Evolutionary conservation across 2,797 vertebrate genomes (phyloP), one percentile per base, ranked within the genome.

Genomic region (Bradypodion ventrale): DNA sequence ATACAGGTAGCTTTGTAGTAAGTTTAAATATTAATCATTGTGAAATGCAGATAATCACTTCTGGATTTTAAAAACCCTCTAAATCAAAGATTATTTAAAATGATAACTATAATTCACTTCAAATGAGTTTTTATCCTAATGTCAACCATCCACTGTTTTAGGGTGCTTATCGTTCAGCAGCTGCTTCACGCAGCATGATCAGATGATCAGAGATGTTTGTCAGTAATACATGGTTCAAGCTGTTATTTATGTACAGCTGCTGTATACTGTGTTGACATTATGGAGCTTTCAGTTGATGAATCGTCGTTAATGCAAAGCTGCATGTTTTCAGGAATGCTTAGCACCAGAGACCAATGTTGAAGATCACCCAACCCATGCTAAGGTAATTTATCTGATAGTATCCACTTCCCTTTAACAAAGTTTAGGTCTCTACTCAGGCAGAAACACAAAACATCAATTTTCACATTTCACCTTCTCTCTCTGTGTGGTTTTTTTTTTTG

Each of bases 391-490:
- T 42, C 1, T 87, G 80, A 69, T 75, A 83, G 70, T 60, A 84
- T 52, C 15, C 46, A 82, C 80, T 88, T 86, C 85, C 27, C 60
- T 78, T 75, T 80, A 42, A 84, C 13, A 56, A 60, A 42, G 1
- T n/a, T 69, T 70, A 56, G 42, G 6, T 88, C 68, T 87, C 80
- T 90, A 46, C 27, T 77, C 76, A 79, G 65, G 29, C 80, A 75
- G 87, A 85, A 90, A 89, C 78, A 91, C 74, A 44, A 93, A 70
- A 37, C 2, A 80, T 27, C 52, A 80, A 87, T 81, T 79, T 87
- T 86, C 90, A 92, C 89, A 90, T 90, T 84, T 88, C 52, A 56
- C 56, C 89, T 87, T 91, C 85, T 90, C 93, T n/a, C n/a, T n/a
- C n/a, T n/a, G n/a, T n/a, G n/a, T n/a, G n/a, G n/a, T n/a, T n/a